Evolutionary conservation across 2,888 invertebrate species (phyloP), one percentile per base, ranked within the genome.

Genomic region (Chaetogeoica ovagalla): DNA sequence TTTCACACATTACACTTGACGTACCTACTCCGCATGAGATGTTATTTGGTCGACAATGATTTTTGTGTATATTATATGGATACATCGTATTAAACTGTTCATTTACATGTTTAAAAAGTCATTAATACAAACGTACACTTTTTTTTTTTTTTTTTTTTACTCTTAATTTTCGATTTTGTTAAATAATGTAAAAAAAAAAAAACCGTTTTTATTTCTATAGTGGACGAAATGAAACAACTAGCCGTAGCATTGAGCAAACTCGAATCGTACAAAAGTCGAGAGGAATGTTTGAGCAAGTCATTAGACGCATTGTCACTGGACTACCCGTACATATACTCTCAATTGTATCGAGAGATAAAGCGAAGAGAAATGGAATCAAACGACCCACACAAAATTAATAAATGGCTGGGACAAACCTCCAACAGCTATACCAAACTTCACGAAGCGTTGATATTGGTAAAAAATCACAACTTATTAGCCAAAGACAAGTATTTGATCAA

Each of bases 401-500:
- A 71, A n/a, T 71, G 63, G 71, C 19, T 71, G 0, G 23, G n/a
- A n/a, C n/a, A n/a, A n/a, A n/a, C n/a, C n/a, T n/a, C n/a, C n/a
- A n/a, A n/a, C n/a, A n/a, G n/a, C n/a, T n/a, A n/a, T n/a, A n/a
- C n/a, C 5, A 79, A 79, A 71, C 57, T 79, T 1, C 70, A 79
- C 6, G 71, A 71, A 30, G 37, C 63, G 9, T 63, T 79, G 19
- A 63, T 79, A 39, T 57, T 79, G 43, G 71, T 79, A 2, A 79
- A 65, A 57, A 23, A n/a, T 39, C 39, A 23, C 11, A 79, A 79
- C 19, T 43, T 57, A 0, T n/a, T 71, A 15, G 79, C 79, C 21
- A 70, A 63, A 57, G 71, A 71, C 0, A 19, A 15, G 15, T 59
- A 65, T 1, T 13, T 71, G 15, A 13, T 19, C 4, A 57, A 15